phyloP scores from a whole-genome alignment of 2,797 vertebrate species.

The Lepilemur septentrionalis region DNA sequence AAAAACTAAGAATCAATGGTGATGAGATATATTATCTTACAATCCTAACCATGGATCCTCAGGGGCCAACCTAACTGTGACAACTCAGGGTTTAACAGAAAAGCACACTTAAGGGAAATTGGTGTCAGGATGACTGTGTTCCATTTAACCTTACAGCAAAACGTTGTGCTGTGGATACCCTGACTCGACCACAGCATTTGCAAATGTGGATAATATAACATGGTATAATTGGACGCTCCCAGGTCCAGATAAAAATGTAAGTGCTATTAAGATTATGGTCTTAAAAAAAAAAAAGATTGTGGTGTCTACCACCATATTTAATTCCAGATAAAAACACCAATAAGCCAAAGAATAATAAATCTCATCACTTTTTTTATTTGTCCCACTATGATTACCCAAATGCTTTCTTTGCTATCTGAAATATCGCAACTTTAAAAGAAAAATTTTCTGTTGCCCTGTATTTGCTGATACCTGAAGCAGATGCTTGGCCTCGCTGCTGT shows the following conservation, averaged over 20 bases:
- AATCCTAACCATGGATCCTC: not conserved
- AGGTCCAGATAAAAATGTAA: not conserved
- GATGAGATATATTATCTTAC: not conserved
- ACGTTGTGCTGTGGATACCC: not conserved
- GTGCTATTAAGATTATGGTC: not conserved
- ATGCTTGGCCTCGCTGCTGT: not conserved
- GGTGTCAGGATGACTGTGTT: not conserved
- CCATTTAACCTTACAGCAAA: not conserved
- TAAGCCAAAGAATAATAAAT: not conserved
- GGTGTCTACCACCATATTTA: not conserved
- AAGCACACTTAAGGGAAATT: not conserved
- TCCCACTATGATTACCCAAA: not conserved
- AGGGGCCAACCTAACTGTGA: not conserved
- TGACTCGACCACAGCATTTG: not conserved
- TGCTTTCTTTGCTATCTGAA: not conserved
- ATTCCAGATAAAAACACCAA: constrained; percentile 32
- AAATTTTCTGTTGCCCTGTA: not conserved
- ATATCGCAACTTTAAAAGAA: not conserved
- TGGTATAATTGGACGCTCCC: not conserved
- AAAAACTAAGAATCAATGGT: not conserved
- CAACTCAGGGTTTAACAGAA: not conserved
- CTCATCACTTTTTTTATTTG: not conserved
- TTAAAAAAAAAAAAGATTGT: not conserved
- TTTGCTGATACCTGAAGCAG: not conserved
- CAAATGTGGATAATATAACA: not conserved